Evolutionary conservation across 2,113 vertebrate genomes (phyloP).

Genomic region (Patagioenas fasciata): DNA sequence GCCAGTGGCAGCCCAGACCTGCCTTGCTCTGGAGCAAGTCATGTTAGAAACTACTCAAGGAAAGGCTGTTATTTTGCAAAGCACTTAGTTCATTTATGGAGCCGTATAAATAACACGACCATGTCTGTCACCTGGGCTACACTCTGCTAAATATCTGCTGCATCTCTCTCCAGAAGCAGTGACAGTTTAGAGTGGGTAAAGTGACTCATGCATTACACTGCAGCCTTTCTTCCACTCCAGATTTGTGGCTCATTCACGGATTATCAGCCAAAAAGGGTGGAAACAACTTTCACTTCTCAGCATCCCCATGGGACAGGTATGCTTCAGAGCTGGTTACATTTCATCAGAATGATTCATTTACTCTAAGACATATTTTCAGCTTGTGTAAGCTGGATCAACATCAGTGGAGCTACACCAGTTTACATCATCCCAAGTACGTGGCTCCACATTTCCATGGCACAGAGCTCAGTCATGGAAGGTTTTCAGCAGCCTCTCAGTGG

Average conservation of each 20-base stretch:
- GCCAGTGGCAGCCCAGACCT: rapidly evolving
- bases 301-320: not conserved
- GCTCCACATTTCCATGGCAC: not conserved
- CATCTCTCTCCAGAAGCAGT: not conserved
- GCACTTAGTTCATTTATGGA: not conserved
- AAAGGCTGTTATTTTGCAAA: not conserved
- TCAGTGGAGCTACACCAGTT: not conserved
- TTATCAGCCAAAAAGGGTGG: not conserved
- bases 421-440: not conserved
- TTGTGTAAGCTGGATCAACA: not conserved
- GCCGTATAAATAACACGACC: not conserved
- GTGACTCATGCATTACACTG: not conserved
- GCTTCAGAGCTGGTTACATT: not conserved
- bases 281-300: not conserved
- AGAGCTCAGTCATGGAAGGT: not conserved
- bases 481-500: not conserved
- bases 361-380: not conserved
- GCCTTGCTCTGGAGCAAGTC: rapidly evolving
- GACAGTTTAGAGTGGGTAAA: not conserved
- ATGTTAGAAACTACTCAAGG: not conserved
- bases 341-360: not conserved
- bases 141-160: not conserved
- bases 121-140: not conserved
- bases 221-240: not conserved
- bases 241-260: not conserved